phyloP scores from a whole-genome alignment of 2,113 vertebrate species.

The Tonatia bakeri region DNA sequence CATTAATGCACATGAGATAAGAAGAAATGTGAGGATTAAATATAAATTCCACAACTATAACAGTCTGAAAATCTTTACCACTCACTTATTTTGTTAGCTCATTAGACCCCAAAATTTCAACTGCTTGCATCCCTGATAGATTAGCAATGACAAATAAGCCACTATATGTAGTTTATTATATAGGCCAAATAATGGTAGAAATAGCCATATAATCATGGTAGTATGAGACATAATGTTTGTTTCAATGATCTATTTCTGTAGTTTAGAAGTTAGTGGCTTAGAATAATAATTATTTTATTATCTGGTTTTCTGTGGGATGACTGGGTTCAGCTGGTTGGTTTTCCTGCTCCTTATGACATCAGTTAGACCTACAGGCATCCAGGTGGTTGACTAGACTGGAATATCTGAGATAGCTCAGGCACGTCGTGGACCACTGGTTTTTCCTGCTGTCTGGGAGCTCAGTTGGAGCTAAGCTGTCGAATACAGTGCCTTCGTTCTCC shows the following conservation, averaged over 20 bases:
- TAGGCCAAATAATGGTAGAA: neutral
- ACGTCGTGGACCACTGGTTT: neutral
- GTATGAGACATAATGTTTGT: neutral
- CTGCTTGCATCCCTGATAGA: neutral
- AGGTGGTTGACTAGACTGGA: neutral
- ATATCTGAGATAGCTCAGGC: neutral
- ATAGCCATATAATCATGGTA: neutral
- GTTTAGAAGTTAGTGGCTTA: neutral
- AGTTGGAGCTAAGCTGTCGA: neutral
- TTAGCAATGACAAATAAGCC: neutral
- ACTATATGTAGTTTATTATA: neutral
- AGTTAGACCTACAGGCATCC: neutral
- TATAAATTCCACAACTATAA: neutral
- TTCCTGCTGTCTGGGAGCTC: neutral
- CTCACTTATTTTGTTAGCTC: neutral
- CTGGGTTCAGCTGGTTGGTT: neutral
- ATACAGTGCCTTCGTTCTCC: neutral
- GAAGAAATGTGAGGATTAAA: neutral
- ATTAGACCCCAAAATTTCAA: neutral
- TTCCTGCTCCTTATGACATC: neutral
- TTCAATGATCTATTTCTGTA: neutral
- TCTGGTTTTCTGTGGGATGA: neutral
- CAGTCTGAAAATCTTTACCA: neutral
- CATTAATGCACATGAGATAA: neutral
- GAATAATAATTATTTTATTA: neutral